Percentiles rank a stretch among this genome's conserved stretches.
Evolutionary conservation across 2,797 vertebrate genomes (phyloP).

Genomic region (Gymnodraco acuticeps): DNA sequence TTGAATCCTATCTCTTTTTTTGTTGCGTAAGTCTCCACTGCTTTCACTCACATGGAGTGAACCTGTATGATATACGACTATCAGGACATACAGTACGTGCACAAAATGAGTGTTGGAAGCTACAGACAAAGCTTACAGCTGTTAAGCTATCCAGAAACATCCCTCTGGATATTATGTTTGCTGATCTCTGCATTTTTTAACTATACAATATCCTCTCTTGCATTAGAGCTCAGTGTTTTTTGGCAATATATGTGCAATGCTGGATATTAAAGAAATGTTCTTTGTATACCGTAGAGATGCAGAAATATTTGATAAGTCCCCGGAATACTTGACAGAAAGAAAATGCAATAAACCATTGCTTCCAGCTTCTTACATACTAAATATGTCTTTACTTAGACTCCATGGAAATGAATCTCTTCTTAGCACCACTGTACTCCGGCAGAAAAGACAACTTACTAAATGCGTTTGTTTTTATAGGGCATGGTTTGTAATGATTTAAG

Average conservation of each 20-base stretch:
- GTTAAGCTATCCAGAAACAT: conserved; percentile 36
- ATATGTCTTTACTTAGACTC: too few species aligned
- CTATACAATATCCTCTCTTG: conserved; percentile 24
- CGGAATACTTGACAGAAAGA: too few species aligned
- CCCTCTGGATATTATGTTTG: conserved; percentile 34
- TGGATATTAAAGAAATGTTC: conserved; percentile 12
- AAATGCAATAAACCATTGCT: too few species aligned
- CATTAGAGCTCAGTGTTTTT: conserved; percentile 16
- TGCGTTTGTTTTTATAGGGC: too few species aligned
- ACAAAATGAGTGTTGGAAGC: conserved; percentile 37
- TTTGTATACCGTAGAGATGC: conserved; percentile 15
- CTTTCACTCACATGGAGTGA: conserved; percentile 29
- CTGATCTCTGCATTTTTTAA: conserved; percentile 47
- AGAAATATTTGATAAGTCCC: not conserved
- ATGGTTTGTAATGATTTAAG: too few species aligned
- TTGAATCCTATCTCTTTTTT: conserved; percentile 37
- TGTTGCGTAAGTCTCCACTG: conserved; percentile 17
- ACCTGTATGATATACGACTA: conserved; percentile 40
- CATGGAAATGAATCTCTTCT: too few species aligned
- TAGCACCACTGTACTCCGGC: not conserved
- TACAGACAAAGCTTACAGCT: conserved; percentile 35
- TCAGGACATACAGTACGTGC: conserved; percentile 9
- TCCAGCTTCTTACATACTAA: too few species aligned
- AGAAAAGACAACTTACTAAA: conserved; percentile 1
- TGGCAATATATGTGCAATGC: conserved; percentile 21